Percentiles rank a stretch among this genome's conserved stretches.
These are phyloP conservation scores for Drosophila anomelani DNA, from an alignment of 2,888 invertebrate species.

Conservation along the genomic window DNA sequence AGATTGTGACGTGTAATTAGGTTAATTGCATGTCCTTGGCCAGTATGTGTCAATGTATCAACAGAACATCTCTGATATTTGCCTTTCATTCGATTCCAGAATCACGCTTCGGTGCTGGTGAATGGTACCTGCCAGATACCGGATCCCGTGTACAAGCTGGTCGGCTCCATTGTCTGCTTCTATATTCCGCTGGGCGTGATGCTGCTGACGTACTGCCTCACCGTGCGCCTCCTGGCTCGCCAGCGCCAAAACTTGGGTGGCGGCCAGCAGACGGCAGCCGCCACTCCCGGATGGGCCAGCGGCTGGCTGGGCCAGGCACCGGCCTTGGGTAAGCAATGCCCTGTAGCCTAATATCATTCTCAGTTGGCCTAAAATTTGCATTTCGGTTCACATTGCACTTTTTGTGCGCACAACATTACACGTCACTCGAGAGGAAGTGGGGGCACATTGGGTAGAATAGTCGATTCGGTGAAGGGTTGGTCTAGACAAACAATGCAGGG, in stretches of 20 bases:
- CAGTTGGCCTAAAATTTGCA: conserved; percentile 47
- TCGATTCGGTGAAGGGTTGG: neutral
- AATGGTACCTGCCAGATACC: conserved; percentile 94
- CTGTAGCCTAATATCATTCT: conserved; percentile 50
- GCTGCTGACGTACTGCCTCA: conserved; percentile 97
- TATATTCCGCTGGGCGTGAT: conserved; percentile 98
- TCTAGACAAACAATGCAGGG: conserved; percentile 36
- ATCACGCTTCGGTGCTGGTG: conserved; percentile 92
- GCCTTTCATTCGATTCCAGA: conserved; percentile 85
- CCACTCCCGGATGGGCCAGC: conserved; percentile 89
- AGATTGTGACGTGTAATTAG: conserved; percentile 1
- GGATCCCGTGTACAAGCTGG: conserved; percentile 94
- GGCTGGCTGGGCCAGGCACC: conserved; percentile 89
- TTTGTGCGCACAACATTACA: conserved; percentile 42
- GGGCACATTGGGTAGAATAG: neutral
- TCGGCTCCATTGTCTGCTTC: conserved; percentile 97
- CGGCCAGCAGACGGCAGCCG: conserved; percentile 69
- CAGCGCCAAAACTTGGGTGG: conserved; percentile 91
- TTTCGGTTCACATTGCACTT: conserved; percentile 35
- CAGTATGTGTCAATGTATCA: too few species aligned
- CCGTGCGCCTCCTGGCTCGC: conserved; percentile 93
- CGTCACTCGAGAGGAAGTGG: conserved; percentile 2
- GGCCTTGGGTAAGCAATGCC: conserved; percentile 85
- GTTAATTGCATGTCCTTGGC: neutral
- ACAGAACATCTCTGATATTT: neutral